These are phyloP conservation scores for Nixonia krombeini DNA, from an alignment of 1,140 invertebrate genomes.

Conservation along the genomic window DNA sequence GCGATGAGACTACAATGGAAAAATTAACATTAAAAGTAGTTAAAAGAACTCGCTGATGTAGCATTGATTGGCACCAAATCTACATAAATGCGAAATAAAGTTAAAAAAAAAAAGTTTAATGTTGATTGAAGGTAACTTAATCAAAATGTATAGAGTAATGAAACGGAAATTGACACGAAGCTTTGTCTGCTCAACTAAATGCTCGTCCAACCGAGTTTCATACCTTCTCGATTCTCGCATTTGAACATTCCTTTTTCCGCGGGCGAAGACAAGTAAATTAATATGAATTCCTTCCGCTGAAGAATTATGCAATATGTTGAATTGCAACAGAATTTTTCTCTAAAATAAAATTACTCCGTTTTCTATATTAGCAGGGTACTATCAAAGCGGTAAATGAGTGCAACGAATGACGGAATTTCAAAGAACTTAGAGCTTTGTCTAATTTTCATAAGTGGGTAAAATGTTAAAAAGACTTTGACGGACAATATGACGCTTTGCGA, in stretches of 20 bases:
- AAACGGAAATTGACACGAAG: constrained; percentile 58
- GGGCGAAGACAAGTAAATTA: constrained; percentile 55
- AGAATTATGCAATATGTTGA: constrained; percentile 9
- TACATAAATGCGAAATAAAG: constrained; percentile 56
- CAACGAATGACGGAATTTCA: no score
- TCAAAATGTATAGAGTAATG: constrained; percentile 61
- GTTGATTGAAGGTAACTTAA: constrained; percentile 65
- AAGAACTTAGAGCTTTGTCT: no score
- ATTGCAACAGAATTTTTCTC: no score
- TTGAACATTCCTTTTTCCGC: constrained; percentile 47
- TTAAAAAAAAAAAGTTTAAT: constrained; percentile 63
- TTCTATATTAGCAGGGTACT: no score
- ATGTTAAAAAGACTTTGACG: no score
- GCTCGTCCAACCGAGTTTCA: constrained; percentile 39
- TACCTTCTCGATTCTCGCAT: constrained; percentile 37
- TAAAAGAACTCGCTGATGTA: background rate
- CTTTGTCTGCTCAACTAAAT: constrained; percentile 53
- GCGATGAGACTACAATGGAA: no score
- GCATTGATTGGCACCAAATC: constrained; percentile 9
- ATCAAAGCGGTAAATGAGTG: no score
- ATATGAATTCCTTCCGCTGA: constrained; percentile 49
- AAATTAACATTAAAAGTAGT: background rate
- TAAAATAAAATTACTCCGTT: background rate
- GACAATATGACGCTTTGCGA: no score
- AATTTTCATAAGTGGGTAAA: no score